These are phyloP conservation scores for Semnornis frantzii DNA, from an alignment of 2,113 vertebrate species.

Conservation along the genomic window DNA sequence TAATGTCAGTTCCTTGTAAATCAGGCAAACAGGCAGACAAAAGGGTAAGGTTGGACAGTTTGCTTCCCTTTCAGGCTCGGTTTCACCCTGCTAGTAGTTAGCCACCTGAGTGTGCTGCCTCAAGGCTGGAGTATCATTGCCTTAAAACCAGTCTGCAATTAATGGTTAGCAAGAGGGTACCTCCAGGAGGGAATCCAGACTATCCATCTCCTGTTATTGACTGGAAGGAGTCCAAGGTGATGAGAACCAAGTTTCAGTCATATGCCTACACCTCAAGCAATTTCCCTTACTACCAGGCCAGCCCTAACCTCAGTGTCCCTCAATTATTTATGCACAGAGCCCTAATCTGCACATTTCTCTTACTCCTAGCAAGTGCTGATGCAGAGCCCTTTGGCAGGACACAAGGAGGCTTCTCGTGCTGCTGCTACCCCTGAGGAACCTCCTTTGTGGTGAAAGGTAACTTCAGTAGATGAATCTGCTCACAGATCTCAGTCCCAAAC, in stretches of 20 bases:
- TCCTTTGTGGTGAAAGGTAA: not conserved
- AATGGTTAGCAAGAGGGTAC: not conserved
- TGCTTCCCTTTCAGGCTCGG: not conserved
- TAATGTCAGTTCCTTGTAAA: not conserved
- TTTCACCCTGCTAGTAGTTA: not conserved
- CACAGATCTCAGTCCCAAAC: not conserved
- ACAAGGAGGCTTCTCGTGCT: not conserved
- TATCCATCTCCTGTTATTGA: not conserved
- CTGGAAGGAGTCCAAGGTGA: not conserved
- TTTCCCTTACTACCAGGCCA: not conserved
- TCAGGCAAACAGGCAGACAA: constrained; percentile 15
- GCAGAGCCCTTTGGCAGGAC: not conserved
- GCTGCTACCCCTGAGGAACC: not conserved
- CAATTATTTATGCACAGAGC: not conserved
- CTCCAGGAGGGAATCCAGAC: not conserved
- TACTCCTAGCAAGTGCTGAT: not conserved
- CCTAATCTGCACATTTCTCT: not conserved
- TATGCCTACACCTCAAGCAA: not conserved
- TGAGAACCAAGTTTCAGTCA: not conserved
- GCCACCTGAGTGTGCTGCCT: not conserved
- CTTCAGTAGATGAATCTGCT: not conserved
- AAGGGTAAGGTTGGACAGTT: not conserved
- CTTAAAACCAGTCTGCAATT: not conserved
- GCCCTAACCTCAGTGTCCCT: not conserved
- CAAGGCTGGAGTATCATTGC: not conserved